A percentile compares a stretch with the other conserved stretches of the same genome.
Conservation (phyloP, 1,140 invertebrate genomes). For the Oppia nitens region DNA sequence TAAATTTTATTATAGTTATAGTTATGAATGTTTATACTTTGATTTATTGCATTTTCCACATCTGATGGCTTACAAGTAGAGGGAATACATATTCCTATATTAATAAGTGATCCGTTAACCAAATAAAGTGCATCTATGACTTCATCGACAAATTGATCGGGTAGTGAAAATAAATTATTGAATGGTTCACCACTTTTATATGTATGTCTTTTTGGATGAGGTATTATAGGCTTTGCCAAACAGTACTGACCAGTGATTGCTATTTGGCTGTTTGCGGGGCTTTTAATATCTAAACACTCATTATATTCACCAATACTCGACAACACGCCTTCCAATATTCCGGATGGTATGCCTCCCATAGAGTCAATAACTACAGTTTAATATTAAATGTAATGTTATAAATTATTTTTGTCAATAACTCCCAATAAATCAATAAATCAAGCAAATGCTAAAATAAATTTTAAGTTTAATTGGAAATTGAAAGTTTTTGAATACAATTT, state of each 20-base stretch:
- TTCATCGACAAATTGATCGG: neutral
- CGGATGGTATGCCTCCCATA: constrained; percentile 16
- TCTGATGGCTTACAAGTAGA: constrained; percentile 17
- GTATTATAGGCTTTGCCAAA: neutral
- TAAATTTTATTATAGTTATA: too few relatives aligned
- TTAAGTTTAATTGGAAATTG: neutral
- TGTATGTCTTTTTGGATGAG: neutral
- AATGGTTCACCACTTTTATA: neutral
- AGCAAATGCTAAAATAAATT: too few relatives aligned
- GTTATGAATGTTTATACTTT: constrained; percentile 3
- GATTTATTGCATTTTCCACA: constrained; percentile 12
- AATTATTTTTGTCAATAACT: too few relatives aligned
- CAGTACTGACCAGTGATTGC: constrained; percentile 11
- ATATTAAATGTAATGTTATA: too few relatives aligned
- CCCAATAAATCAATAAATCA: too few relatives aligned
- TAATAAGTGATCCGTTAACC: constrained; percentile 7
- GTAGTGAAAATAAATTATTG: neutral
- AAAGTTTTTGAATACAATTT: neutral
- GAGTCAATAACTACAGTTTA: constrained; percentile 20
- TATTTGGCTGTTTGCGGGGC: neutral
- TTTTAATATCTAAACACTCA: constrained; percentile 16
- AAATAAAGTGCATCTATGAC: constrained; percentile 1
- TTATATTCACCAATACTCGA: constrained; percentile 18
- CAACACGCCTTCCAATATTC: constrained; percentile 16
- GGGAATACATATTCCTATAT: constrained; percentile 19